Evolutionary conservation across 2,113 vertebrate species (phyloP).

Genomic region (Thalassoma bifasciatum): DNA sequence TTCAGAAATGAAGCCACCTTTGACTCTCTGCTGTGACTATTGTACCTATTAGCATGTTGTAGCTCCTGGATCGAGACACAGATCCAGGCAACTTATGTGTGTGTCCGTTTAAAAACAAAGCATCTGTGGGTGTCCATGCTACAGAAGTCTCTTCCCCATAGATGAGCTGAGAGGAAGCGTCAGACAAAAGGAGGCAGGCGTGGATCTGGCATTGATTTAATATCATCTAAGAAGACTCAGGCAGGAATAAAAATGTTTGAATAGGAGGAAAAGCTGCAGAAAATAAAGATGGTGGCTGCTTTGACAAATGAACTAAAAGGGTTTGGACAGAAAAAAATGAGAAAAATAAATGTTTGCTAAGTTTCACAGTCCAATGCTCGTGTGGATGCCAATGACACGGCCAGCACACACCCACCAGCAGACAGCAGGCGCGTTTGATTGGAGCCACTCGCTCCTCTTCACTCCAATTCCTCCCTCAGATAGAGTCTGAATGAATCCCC

Average conservation of each 20-base stretch:
- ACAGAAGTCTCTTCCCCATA: neutral
- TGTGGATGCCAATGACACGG: slow-evolving; percentile 1
- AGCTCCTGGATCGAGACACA: too few species aligned
- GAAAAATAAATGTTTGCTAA: slow-evolving; percentile 29
- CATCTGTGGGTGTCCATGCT: neutral
- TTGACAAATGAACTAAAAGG: slow-evolving; percentile 40
- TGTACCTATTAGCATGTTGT: too few species aligned
- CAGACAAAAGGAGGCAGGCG: slow-evolving; percentile 11
- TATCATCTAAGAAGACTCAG: slow-evolving; percentile 13
- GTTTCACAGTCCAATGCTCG: slow-evolving; percentile 15
- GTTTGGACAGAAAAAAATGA: slow-evolving; percentile 22
- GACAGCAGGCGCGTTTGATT: slow-evolving; percentile 25
- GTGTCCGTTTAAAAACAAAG: slow-evolving; percentile 10
- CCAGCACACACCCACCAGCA: neutral
- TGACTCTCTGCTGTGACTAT: too few species aligned
- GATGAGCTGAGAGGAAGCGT: slow-evolving; percentile 4
- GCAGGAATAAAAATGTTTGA: slow-evolving; percentile 16
- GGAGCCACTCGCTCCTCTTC: slow-evolving; percentile 5
- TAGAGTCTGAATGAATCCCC: slow-evolving; percentile 38
- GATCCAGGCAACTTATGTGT: neutral
- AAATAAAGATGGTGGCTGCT: neutral
- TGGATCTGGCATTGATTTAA: slow-evolving; percentile 26
- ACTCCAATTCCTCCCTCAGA: slow-evolving; percentile 32
- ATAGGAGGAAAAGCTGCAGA: neutral
- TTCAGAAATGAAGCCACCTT: too few species aligned